Evolutionary conservation across 2,113 vertebrate genomes (phyloP), one percentile per base, ranked within the genome.

Genomic region (Circaetus cinerascens): DNA sequence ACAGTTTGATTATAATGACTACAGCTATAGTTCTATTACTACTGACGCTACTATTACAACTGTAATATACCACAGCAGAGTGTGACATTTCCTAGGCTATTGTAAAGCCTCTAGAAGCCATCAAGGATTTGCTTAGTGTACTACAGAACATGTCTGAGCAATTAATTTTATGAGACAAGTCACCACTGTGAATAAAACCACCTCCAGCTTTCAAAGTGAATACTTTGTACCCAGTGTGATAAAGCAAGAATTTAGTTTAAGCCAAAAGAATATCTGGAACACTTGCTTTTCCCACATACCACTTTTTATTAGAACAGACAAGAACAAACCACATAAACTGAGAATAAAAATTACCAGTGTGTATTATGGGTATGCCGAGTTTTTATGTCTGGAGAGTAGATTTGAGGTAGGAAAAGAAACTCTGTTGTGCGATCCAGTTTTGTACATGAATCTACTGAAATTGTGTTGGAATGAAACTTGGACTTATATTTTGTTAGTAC

Each of bases 151-250:
- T 83, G 67, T 80, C 75, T 86, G 89, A 96, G 59, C 41, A 95
- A 96, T 94, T 96, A 94, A 95, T 97, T 96, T 96, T 93, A 93
- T 90, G 38, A 94, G 87, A 96, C 69, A 83, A 96, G 81, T 66
- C 87, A 92, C 87, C 75, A 66, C 74, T 95, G 93, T 83, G 95
- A 95, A 95, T 93, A 91, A 87, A 97, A 91, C 59, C 67, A 93
- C 63, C 81, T 92, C 57, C 23, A 90, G 67, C 22, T 94, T 92
- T 94, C 91, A 77, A 80, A 96, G 59, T 56, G 78, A 94, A 34
- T 80, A 43, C 46, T 91, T 95, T 86, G 69, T 81, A 93, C 23
- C 48, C 29, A 51, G 12, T 68, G 25, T 75, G 81, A 85, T 79
- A 91, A 95, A 93, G 77, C 20, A 86, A 78, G 68, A 81, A 60